Base-by-base conservation (phyloP, 2,888 invertebrate genomes). In the Xanthostigma xanthostigma region DNA sequence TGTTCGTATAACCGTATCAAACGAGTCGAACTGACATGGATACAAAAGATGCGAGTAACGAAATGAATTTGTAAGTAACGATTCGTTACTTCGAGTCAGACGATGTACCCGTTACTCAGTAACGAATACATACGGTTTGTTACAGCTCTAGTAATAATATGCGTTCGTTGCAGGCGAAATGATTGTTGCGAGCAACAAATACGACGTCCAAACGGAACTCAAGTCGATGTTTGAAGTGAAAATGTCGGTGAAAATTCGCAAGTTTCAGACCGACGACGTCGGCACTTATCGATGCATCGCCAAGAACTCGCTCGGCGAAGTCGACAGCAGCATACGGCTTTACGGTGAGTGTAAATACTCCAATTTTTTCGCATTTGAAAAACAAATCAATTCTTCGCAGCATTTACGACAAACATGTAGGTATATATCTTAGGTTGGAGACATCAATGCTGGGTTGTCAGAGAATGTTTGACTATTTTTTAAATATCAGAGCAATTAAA, bases 271-370 rank as follows among this genome's bases (percentile, higher is more conserved):
- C 50, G 74, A 75, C 36, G 89, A 90, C 62, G 78, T 84, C 9
- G 90, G 91, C 33, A 82, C 84, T 1, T 92, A 91, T 68, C 73
- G 81, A 46, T 92, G 92, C 63, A 83, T 88, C 50, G 89, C 90
- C 35, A 88, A 88, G 65, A 89, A 88, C 67, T 85, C 86, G 0
- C 72, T 91, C 3, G 91, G 91, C 1, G 90, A 89, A 65, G 87
- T 87, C 14, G 90, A 91, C 63, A 87, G 87, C 67, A 82, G 81
- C 61, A 89, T 92, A 59, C 76, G 89, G 55, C 71, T 92, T 46
- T 90, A 91, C 64, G 89, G 92, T 91, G 67, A 78, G 78, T 63
- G 52, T n/a, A n/a, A n/a, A n/a, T n/a, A n/a, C n/a, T n/a, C 36
- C 42, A n/a, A 36, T 17, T 9, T 44, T 13, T 34, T 9, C 6